Conservation (phyloP, 2,797 vertebrate genomes). For the Champsocephalus gunnari region DNA sequence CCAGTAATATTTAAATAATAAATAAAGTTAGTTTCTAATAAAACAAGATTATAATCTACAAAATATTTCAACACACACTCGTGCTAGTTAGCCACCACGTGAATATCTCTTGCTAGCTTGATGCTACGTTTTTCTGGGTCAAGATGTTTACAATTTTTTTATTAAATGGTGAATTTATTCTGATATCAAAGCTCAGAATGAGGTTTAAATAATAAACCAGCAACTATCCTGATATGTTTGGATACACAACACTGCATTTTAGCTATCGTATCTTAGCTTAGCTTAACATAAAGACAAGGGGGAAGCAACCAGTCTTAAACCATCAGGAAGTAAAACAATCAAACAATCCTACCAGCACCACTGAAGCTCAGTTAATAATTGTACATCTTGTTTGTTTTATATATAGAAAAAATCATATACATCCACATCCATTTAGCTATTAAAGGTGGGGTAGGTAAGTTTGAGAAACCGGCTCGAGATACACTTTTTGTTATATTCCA, state of each 20-base stretch:
- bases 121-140: background rate
- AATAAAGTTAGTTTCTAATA: background rate
- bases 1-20: background rate
- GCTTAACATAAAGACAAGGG: background rate
- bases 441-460: no score
- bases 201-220: background rate
- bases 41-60: background rate
- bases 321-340: no score
- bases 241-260: background rate
- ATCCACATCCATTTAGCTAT: no score
- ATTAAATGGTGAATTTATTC: background rate
- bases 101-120: no score
- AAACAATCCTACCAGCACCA: no score
- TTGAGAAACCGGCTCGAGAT: no score
- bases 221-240: background rate
- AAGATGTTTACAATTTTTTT: background rate
- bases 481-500: no score
- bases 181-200: background rate
- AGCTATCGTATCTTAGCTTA: background rate
- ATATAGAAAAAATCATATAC: no score
- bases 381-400: no score
- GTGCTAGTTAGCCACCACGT: no score
- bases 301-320: background rate
- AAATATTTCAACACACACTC: no score
- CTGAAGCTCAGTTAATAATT: background rate